Base-by-base conservation (phyloP, 2,888 invertebrate species). In the Sinohyriopsis cumingii region DNA sequence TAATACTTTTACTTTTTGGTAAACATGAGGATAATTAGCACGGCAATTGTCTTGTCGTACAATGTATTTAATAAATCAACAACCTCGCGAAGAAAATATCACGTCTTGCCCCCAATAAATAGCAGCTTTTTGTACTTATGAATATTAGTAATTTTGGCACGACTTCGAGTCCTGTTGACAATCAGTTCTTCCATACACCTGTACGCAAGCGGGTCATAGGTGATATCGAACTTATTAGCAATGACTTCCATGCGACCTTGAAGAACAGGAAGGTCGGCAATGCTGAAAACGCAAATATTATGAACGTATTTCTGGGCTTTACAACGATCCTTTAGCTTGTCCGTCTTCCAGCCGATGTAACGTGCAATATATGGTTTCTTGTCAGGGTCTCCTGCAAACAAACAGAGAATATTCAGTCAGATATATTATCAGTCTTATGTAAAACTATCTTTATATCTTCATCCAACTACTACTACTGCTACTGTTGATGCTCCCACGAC, bases 221-320 rank as follows among this genome's bases (percentile, higher is more conserved):
- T 70, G 22, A 84, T 70, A 72, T 89, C 82, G 70, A 90, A 85
- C 71, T 90, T 90, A 77, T 90, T 90, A 56, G 86, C 89, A 57
- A 88, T 83, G 6, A 90, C 65, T 20, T 89, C 84, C 19, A 72
- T 73, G 9, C 81, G 72, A 20, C 19, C 28, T 9, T 67, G 22
- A 15, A 90, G 68, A 59, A 69, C 72, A 6, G 80, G 78, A 0
- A 89, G 78, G 70, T 90, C 89, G 7, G 74, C 76, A 4, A 82
- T 68, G 28, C 81, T 76, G 63, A 85, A 86, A n/a, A 84, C 74
- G 65, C 88, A 88, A 7, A 86, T 73, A 56, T 76, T 76, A 45
- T 80, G 80, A 12, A 80, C 68, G 65, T 76, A 81, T 55, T 65
- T 71, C 15, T 68, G 63, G 18, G 65, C 69, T 33, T 70, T 71